Evolutionary conservation across 2,888 invertebrate species (phyloP).

Genomic region (Tuta absoluta): DNA sequence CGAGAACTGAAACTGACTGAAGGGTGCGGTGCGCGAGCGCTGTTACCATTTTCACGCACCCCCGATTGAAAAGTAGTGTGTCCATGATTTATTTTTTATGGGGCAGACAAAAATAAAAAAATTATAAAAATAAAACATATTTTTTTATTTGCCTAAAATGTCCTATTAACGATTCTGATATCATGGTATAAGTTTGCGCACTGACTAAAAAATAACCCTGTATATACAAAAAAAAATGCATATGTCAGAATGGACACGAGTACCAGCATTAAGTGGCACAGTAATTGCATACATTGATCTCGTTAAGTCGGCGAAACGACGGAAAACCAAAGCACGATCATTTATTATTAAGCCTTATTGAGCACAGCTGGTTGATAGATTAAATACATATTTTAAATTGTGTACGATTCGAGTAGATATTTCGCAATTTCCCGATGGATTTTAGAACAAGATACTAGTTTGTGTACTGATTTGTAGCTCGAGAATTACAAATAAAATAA

Average conservation of each 20-base stretch:
- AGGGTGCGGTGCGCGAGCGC: too few species aligned
- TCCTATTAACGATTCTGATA: too few species aligned
- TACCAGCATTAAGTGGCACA: constrained; percentile 14
- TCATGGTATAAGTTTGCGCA: too few species aligned
- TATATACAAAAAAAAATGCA: too few species aligned
- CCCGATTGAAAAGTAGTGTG: too few species aligned
- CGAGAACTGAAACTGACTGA: too few species aligned
- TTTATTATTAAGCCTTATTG: constrained; percentile 50
- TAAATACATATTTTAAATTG: constrained; percentile 3
- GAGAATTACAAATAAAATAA: constrained; percentile 22
- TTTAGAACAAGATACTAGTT: background rate
- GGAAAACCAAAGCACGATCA: constrained; percentile 57
- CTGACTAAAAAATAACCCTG: too few species aligned
- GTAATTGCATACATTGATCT: constrained; percentile 70
- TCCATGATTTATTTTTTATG: too few species aligned
- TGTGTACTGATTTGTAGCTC: background rate
- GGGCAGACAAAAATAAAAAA: too few species aligned
- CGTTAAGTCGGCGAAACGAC: constrained; percentile 73
- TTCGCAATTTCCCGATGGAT: constrained; percentile 1
- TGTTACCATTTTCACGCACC: too few species aligned
- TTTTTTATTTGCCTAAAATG: too few species aligned
- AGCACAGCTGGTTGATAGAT: constrained; percentile 9
- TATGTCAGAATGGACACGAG: background rate
- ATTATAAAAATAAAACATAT: too few species aligned
- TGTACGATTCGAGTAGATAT: background rate